Percentiles rank a stretch among this genome's conserved stretches.
These are phyloP conservation scores for Panulirus ornatus DNA, from an alignment of 1,140 invertebrate species.

Conservation along the genomic window DNA sequence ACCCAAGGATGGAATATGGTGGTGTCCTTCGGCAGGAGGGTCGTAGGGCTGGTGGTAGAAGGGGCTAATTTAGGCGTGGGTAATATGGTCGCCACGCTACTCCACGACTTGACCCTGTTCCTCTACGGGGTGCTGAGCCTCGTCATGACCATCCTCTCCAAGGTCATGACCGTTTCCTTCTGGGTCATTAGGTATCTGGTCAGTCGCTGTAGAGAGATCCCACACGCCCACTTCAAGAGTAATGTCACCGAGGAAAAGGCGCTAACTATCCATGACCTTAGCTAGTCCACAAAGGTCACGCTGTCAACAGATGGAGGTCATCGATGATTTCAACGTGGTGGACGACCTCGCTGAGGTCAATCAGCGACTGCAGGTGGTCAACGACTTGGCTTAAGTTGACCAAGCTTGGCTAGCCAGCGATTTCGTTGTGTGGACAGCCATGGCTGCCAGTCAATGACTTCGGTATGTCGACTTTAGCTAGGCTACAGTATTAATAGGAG, in stretches of 20 bases:
- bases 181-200: conserved; percentile 47
- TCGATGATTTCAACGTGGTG: no score
- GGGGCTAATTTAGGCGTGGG: conserved; percentile 14
- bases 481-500: no score
- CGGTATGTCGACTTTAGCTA: no score
- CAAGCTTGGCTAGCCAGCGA: no score
- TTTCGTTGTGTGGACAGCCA: no score
- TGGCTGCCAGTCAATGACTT: no score
- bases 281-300: conserved; percentile 24
- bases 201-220: conserved; percentile 40
- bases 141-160: conserved; percentile 16
- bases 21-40: conserved; percentile 23
- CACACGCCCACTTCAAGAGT: neutral
- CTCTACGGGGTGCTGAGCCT: conserved; percentile 37
- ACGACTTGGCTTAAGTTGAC: no score
- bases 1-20: conserved; percentile 33
- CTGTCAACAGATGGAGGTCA: no score
- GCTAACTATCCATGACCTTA: conserved; percentile 11
- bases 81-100: conserved; percentile 44
- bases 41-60: conserved; percentile 35
- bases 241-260: conserved; percentile 44
- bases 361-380: no score
- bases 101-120: conserved; percentile 46
- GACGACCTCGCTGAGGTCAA: no score
- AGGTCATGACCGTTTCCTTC: conserved; percentile 41